Evolutionary conservation across 2,888 invertebrate species (phyloP), one percentile per base, ranked within the genome.

Genomic region (Oeneis ivallda): DNA sequence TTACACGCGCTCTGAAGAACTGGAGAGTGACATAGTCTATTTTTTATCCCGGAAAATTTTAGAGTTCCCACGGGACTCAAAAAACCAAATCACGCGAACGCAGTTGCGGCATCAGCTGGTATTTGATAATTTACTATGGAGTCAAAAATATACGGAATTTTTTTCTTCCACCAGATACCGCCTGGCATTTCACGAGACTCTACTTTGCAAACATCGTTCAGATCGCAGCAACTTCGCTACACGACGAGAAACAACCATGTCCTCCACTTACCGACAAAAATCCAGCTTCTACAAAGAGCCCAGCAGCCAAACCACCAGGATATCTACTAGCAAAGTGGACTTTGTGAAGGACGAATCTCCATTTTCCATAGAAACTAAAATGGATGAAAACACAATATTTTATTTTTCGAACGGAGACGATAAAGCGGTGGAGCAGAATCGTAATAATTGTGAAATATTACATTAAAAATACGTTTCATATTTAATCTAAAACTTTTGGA

Each of bases 151-250:
- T 47, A 17, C 17, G 8, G 17, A 17, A 47, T 47, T 8, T 17
- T n/a, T 37, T 47, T 9, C 45, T 45, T 9, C 47, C 45, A 9
- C 9, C 73, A 95, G 95, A 73, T 97, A 96, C 86, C 93, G 97
- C 13, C 90, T 93, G 57, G 96, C 96, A 0, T 96, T 97, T 77
- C 94, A 93, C 72, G 94, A 95, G 78, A 95, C 95, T 0, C 87
- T 96, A 68, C 94, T 95, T 67, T 94, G 95, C 70, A 86, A 88
- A 17, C 84, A 82, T 0, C 86, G 89, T 32, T 92, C 76, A 10
- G 70, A 84, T 10, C 92, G 90, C 62, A 89, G 92, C 71, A 88
- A 89, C 61, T 77, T 91, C 54, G 93, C 93, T 74, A 92, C 93
- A 7, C 87, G 93, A 45, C 91, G 94, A 39, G 89, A 93, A 52